phyloP scores from a whole-genome alignment of 2,113 vertebrate species.

The Phrynocephalus versicolor region DNA sequence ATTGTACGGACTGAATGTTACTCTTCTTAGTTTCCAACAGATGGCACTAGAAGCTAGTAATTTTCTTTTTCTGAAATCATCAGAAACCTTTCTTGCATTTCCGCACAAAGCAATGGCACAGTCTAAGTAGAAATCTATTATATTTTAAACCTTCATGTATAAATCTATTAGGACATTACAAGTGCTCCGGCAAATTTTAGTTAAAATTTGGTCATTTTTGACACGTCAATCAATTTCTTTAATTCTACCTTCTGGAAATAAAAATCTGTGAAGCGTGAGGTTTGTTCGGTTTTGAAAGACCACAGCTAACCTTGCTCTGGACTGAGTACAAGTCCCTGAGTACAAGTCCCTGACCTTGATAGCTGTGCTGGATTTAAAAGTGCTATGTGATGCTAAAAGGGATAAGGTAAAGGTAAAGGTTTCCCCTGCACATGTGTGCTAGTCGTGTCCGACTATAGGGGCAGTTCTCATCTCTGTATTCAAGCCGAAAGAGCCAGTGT shows the following conservation, averaged over 20 bases:
- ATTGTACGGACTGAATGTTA: background rate
- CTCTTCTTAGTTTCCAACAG: conserved; percentile 56
- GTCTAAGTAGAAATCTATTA: too few species aligned
- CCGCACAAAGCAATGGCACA: background rate
- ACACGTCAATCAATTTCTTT: background rate
- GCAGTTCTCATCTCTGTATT: too few species aligned
- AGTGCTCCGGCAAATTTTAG: background rate
- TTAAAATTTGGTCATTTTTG: background rate
- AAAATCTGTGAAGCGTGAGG: background rate
- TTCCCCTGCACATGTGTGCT: too few species aligned
- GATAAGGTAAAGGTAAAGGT: too few species aligned
- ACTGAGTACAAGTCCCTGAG: background rate
- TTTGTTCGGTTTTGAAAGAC: background rate
- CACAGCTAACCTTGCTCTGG: background rate
- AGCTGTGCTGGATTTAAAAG: too few species aligned
- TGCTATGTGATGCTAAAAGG: background rate
- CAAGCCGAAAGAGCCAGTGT: too few species aligned
- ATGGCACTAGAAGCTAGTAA: conserved; percentile 64
- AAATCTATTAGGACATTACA: background rate
- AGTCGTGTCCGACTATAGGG: too few species aligned
- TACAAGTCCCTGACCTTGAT: too few species aligned
- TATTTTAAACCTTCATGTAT: too few species aligned
- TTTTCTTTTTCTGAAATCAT: conserved; percentile 13
- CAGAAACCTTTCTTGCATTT: background rate
- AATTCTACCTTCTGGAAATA: background rate